Evolutionary conservation across 2,113 vertebrate genomes (phyloP), one percentile per base, ranked within the genome.

Genomic region (Hydropotes inermis): DNA sequence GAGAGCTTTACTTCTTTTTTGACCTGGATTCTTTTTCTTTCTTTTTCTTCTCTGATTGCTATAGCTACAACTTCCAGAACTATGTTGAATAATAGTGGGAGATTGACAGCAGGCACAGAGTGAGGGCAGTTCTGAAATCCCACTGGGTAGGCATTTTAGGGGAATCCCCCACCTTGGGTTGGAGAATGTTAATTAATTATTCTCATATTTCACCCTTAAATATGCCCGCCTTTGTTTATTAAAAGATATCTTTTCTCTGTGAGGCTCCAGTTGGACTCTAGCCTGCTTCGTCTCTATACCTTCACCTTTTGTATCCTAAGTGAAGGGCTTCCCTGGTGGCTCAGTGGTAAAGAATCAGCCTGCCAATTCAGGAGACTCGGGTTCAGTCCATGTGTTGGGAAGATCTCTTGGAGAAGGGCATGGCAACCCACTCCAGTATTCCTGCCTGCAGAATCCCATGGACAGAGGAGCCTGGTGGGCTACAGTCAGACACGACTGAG

Each of bases 381-480:
- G n/a, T 23, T 70, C 10, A 1, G 12, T 21, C n/a, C n/a, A 70
- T 70, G 67, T 1, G 0, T 70, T 0, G 10, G 67, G n/a, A 70
- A 70, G 67, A 39, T 70, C 67, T 6, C 67, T 3, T 70, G 5
- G n/a, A 70, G 67, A 3, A 70, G 67, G 67, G 10, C 67, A 39
- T 39, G n/a, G 67, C 19, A 23, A 39, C 5, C 67, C n/a, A 70
- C 19, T 23, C n/a, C 10, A 70, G n/a, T 23, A 21, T 70, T 70
- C 17, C 67, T 70, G n/a, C 67, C n/a, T 12, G n/a, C 10, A 23
- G 19, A 23, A 70, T 39, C 67, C 67, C 67, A 23, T 70, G 67
- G n/a, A 70, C 19, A 12, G 67, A 70, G n/a, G 67, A 70, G n/a
- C 19, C 67, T 70, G 67, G n/a, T 70, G n/a, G n/a, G n/a, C 17